Base-by-base conservation (phyloP, 2,113 vertebrate species). In the Platichthys stellatus region DNA sequence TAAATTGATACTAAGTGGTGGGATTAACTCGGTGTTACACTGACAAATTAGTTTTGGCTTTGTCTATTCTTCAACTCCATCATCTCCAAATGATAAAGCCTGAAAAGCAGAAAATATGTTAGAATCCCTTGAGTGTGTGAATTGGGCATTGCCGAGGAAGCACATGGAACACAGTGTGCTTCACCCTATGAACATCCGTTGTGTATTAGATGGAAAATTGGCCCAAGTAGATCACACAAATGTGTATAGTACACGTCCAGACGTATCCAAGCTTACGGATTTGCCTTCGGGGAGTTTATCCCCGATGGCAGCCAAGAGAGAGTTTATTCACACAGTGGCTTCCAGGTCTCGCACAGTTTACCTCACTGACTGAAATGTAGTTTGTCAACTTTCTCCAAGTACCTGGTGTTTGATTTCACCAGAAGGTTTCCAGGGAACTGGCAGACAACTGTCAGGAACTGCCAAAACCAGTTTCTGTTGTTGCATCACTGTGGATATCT, bases 1-100 rank as follows among this genome's bases (percentile, higher is more conserved):
- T 89, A 92, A 91, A 92, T 85, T 83, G 84, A 91, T 88, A 76
- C 81, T 88, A 88, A 92, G 76, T 88, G 74, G 60, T 79, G 63
- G 71, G 76, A 92, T 90, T 85, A 89, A 88, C 61, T 81, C 68
- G n/a, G 64, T 63, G 80, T 70, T 80, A 71, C 58, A 59, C 57
- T 74, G 69, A 81, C 72, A 82, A 86, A 89, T 87, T 68, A 68
- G 72, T 85, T 88, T 81, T 56, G 77, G 64, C 69, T 75, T 80
- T 69, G 35, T 68, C 63, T 86, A 72, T 21, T 53, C 40, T 81
- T 86, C 65, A 9, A 63, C 68, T 80, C 67, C 64, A 10, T 26
- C 49, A 57, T 60, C 53, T 21, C 20, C 20, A 18, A 75, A 66
- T 54, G 62, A 66, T 54, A 40, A 83, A 83, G 66, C 70, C 72